These are phyloP conservation scores for Sebastes wilsoni DNA, from an alignment of 2,797 vertebrate genomes.

Conservation along the genomic window DNA sequence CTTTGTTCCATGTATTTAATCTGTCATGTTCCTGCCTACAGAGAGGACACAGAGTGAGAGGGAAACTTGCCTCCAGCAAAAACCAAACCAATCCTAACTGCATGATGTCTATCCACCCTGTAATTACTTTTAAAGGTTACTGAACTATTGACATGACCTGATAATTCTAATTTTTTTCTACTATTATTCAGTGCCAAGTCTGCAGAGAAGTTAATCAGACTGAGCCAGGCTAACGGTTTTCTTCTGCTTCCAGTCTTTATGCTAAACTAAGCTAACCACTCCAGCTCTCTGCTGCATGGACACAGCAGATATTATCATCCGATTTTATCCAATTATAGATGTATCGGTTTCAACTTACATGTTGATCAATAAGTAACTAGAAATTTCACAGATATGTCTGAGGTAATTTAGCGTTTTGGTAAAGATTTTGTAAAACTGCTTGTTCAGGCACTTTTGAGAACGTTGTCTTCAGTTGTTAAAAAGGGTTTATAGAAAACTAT, in stretches of 20 bases:
- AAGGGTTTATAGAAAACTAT: neutral
- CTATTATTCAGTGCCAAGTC: neutral
- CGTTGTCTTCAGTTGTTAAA: neutral
- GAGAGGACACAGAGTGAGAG: neutral
- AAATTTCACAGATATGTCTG: neutral
- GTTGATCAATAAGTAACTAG: neutral
- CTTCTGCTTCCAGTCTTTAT: neutral
- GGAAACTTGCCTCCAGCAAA: constrained; percentile 21
- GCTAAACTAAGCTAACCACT: neutral
- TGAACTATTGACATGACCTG: neutral
- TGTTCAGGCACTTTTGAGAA: neutral
- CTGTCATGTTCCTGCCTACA: neutral
- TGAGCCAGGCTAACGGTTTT: neutral
- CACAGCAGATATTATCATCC: neutral
- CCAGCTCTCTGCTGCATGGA: neutral
- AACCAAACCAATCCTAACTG: neutral
- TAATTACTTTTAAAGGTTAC: neutral
- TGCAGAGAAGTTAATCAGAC: neutral
- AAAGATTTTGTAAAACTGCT: no score
- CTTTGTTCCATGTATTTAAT: neutral
- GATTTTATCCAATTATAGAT: neutral
- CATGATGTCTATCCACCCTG: neutral
- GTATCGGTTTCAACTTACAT: neutral
- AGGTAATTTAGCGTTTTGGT: neutral
- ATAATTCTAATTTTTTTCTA: neutral